These are phyloP conservation scores for Pheosia gnoma DNA, from an alignment of 2,888 invertebrate genomes.

Conservation along the genomic window DNA sequence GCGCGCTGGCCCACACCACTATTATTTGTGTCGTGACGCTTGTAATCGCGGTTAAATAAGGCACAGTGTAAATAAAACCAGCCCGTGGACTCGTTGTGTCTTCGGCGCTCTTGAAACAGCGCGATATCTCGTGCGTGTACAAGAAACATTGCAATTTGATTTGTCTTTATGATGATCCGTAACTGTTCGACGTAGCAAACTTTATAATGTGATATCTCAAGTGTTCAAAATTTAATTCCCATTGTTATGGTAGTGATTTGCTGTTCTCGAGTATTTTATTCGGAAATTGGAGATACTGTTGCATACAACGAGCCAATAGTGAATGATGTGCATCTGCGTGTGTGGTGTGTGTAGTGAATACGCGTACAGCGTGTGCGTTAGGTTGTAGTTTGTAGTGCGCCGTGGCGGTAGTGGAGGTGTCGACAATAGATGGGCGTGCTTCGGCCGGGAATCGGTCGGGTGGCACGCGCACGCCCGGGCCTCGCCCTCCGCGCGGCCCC, in stretches of 20 bases:
- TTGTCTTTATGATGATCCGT: background rate
- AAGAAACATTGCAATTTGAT: background rate
- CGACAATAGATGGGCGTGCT: slow-evolving; percentile 50
- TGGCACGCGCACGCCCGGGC: slow-evolving; percentile 46
- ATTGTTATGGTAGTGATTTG: background rate
- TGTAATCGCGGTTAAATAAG: slow-evolving; percentile 41
- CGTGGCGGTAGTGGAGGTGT: slow-evolving; percentile 18
- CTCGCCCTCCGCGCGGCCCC: slow-evolving; percentile 32
- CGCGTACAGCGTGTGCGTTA: slow-evolving; percentile 10
- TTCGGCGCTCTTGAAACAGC: slow-evolving; percentile 8
- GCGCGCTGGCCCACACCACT: slow-evolving; percentile 25
- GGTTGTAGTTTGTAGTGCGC: slow-evolving; percentile 14
- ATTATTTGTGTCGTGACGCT: slow-evolving; percentile 42
- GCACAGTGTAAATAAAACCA: slow-evolving; percentile 34
- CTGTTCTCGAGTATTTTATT: background rate
- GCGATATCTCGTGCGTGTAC: slow-evolving; percentile 3
- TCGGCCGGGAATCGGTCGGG: slow-evolving; percentile 49
- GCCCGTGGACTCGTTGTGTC: slow-evolving; percentile 28
- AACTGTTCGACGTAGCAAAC: background rate
- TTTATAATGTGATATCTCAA: slow-evolving; percentile 1
- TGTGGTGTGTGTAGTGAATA: slow-evolving; percentile 5
- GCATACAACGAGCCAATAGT: background rate
- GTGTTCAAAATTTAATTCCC: background rate
- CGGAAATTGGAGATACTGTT: background rate
- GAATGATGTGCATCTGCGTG: slow-evolving; percentile 3